Conservation (phyloP, 2,113 vertebrate genomes). For the Phasianus colchicus region DNA sequence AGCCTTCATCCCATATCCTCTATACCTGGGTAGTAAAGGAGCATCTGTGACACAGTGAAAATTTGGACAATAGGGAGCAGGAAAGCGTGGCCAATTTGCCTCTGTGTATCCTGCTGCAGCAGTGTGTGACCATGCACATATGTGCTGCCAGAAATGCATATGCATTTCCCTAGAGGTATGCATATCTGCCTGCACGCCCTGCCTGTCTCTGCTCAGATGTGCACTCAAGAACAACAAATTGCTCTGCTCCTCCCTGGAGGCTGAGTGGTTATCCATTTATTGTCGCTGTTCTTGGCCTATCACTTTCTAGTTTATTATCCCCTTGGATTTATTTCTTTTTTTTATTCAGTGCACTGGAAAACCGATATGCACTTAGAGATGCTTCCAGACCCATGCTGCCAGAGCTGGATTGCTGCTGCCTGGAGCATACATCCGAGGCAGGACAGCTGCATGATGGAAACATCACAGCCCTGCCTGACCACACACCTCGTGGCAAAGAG, state of each 20-base stretch:
- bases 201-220: neutral
- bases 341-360: neutral
- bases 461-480: too few relatives aligned
- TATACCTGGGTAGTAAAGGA: neutral
- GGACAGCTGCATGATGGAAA: neutral
- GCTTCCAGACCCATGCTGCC: neutral
- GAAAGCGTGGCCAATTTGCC: neutral
- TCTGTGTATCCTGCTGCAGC: neutral
- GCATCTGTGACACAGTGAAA: fast-evolving
- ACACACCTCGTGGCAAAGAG: fast-evolving
- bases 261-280: neutral
- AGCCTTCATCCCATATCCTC: neutral
- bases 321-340: neutral
- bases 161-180: fast-evolving
- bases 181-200: fast-evolving
- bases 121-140: fast-evolving
- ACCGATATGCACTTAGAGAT: neutral
- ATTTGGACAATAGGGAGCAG: fast-evolving
- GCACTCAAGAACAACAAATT: neutral
- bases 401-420: neutral
- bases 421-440: neutral
- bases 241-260: neutral
- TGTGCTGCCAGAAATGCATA: fast-evolving
- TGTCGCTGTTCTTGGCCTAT: neutral
- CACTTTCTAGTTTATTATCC: neutral